These are phyloP conservation scores for Oscheius sp. DNA, from an alignment of 2,888 invertebrate species.

Conservation along the genomic window DNA sequence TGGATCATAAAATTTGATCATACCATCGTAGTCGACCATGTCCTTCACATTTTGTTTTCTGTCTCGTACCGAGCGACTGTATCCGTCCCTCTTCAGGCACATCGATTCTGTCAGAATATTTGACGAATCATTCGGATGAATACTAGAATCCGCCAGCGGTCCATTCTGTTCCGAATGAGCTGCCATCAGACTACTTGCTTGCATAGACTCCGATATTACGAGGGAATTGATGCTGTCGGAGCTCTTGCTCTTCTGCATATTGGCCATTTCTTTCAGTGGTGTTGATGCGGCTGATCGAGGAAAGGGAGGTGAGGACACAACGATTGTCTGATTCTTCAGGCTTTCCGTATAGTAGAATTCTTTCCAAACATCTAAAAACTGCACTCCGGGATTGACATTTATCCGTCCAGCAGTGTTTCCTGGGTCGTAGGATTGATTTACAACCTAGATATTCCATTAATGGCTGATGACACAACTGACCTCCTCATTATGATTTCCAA, in stretches of 20 bases:
- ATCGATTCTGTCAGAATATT: background rate
- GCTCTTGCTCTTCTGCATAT: conserved; percentile 43
- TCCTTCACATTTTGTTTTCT: conserved; percentile 23
- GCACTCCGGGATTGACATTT: conserved; percentile 31
- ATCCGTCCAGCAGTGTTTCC: conserved; percentile 27
- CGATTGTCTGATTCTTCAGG: background rate
- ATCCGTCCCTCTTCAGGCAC: background rate
- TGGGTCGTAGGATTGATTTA: conserved; percentile 41
- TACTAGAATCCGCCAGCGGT: background rate
- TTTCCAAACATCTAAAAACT: conserved; percentile 41
- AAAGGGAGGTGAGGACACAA: conserved; percentile 7
- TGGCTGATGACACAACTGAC: background rate
- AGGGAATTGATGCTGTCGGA: conserved; percentile 48
- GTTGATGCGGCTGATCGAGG: conserved; percentile 6
- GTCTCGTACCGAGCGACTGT: background rate
- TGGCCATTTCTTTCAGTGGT: conserved; percentile 4
- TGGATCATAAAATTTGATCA: conserved; percentile 41
- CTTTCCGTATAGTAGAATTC: conserved; percentile 32
- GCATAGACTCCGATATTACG: background rate
- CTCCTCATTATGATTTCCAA: conserved; percentile 43
- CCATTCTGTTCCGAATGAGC: conserved; percentile 30
- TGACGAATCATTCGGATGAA: background rate
- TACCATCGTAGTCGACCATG: conserved; percentile 44
- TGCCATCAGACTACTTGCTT: background rate
- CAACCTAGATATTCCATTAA: conserved; percentile 25